Evolutionary conservation across 2,113 vertebrate genomes (phyloP).

Genomic region (Thamnaconus septentrionalis): DNA sequence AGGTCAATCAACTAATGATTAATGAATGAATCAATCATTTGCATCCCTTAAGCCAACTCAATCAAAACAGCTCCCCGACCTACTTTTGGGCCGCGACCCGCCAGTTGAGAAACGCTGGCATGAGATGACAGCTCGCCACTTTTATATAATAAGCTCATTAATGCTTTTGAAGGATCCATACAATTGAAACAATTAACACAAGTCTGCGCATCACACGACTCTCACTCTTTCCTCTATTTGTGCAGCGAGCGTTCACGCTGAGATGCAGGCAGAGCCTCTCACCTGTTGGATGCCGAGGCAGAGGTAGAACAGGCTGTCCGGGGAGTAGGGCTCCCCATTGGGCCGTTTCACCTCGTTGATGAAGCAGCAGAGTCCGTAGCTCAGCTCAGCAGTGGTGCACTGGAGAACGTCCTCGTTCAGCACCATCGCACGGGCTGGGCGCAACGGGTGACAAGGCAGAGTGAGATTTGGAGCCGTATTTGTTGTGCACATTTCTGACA

Average conservation of each 20-base stretch:
- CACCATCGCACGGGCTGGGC: conserved; percentile 83
- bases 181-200: too few species aligned
- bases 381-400: conserved; percentile 92
- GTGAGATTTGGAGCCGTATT: not conserved
- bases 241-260: not conserved
- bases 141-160: too few species aligned
- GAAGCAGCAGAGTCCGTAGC: conserved; percentile 93
- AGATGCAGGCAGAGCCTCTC: conserved; percentile 17
- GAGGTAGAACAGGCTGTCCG: conserved; percentile 96
- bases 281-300: conserved; percentile 99
- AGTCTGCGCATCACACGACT: too few species aligned
- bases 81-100: too few species aligned
- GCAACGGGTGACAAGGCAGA: not conserved
- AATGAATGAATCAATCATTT: too few species aligned
- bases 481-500: not conserved
- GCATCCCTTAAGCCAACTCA: too few species aligned
- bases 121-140: too few species aligned
- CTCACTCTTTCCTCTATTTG: too few species aligned
- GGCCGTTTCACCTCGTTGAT: conserved; percentile 90
- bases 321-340: conserved; percentile 86
- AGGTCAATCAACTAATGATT: too few species aligned
- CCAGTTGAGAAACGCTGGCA: too few species aligned
- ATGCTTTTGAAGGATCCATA: too few species aligned
- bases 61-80: too few species aligned
- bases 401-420: conserved; percentile 91